These are phyloP conservation scores for Eulemur rufifrons DNA, from an alignment of 2,113 vertebrate species.

Conservation along the genomic window DNA sequence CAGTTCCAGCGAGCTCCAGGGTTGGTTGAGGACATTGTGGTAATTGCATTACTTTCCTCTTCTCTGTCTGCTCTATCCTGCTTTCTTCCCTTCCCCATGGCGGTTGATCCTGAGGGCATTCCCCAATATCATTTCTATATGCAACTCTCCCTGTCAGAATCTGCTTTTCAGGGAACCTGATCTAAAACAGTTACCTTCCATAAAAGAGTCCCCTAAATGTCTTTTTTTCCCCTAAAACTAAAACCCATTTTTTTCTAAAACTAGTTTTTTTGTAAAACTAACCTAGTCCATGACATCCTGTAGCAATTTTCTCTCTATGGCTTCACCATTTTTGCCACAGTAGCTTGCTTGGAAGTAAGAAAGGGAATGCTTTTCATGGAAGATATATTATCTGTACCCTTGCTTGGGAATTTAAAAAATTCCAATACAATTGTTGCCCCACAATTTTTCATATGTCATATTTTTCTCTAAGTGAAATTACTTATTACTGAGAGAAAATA, in stretches of 20 bases:
- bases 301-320: background rate
- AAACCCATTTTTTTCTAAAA: too few species aligned
- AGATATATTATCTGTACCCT: background rate
- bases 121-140: background rate
- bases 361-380: background rate
- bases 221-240: background rate
- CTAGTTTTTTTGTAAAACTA: background rate
- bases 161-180: background rate
- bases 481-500: background rate
- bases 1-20: background rate
- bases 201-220: background rate
- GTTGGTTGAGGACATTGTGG: background rate
- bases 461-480: constrained; percentile 20
- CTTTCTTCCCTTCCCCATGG: background rate
- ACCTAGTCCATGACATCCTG: background rate
- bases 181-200: background rate
- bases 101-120: background rate
- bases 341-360: background rate
- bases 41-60: background rate
- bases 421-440: background rate
- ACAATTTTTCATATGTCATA: background rate
- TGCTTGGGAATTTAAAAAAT: background rate
- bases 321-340: background rate
- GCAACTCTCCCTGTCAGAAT: background rate
- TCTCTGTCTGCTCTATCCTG: background rate